These are phyloP conservation scores for Crypturellus tataupa DNA, from an alignment of 2,797 vertebrate species.

Conservation along the genomic window DNA sequence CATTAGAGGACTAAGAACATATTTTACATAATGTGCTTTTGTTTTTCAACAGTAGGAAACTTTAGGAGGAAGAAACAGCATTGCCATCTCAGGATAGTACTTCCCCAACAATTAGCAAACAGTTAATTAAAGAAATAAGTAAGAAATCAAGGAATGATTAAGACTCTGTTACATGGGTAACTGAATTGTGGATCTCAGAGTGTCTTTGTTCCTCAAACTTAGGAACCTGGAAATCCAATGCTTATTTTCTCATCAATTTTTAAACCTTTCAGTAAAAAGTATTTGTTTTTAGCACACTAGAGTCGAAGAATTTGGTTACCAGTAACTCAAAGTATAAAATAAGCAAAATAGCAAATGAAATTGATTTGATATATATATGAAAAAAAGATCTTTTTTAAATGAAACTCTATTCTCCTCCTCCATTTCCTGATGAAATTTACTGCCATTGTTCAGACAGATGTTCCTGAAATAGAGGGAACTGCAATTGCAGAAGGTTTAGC, in stretches of 20 bases:
- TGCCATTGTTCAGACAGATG: neutral
- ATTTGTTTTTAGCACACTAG: neutral
- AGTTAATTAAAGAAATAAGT: neutral
- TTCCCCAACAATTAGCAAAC: neutral
- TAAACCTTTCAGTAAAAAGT: neutral
- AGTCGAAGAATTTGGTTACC: neutral
- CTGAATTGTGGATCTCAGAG: neutral
- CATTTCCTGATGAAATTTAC: slow-evolving; percentile 35
- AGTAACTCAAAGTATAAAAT: neutral
- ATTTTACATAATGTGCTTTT: neutral
- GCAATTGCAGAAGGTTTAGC: neutral
- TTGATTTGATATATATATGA: neutral
- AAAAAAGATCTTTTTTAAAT: neutral
- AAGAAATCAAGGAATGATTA: neutral
- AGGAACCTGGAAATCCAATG: neutral
- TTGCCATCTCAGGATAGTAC: neutral
- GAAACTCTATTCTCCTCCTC: neutral
- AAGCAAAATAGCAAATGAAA: slow-evolving; percentile 1
- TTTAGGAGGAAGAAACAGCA: neutral
- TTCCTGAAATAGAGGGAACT: neutral
- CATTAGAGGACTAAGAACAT: neutral
- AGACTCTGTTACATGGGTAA: neutral
- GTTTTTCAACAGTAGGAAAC: neutral
- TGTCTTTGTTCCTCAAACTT: neutral
- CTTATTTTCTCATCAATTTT: neutral